phyloP scores from a whole-genome alignment of 2,888 invertebrate species.

The Brachypalpus laphriformis region DNA sequence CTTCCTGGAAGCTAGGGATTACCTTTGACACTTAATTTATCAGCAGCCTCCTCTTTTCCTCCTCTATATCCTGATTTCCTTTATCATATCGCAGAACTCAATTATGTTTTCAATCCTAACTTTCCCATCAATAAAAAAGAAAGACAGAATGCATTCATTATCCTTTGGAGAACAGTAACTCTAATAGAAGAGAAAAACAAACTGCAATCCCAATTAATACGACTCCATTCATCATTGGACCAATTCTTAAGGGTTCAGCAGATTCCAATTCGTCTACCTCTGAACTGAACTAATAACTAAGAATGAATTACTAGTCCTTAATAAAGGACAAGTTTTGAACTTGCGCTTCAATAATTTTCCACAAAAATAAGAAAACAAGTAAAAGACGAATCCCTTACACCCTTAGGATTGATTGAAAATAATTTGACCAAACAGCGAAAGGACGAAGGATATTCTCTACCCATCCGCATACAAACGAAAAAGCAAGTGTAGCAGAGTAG shows the following conservation, averaged over 20 bases:
- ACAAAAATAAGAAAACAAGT: background rate
- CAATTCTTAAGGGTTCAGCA: conserved; percentile 26
- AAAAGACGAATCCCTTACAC: conserved; percentile 1
- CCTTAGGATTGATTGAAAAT: conserved; percentile 49
- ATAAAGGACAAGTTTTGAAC: conserved; percentile 31
- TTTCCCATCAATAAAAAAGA: background rate
- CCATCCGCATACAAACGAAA: background rate
- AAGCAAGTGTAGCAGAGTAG: background rate
- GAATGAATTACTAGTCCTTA: conserved; percentile 43
- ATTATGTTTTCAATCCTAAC: conserved; percentile 14
- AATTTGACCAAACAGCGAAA: conserved; percentile 41
- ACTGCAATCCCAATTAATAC: conserved; percentile 62
- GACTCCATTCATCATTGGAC: conserved; percentile 47
- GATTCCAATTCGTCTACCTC: conserved; percentile 8
- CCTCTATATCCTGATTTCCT: background rate
- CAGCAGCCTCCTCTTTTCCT: background rate
- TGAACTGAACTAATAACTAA: conserved; percentile 29
- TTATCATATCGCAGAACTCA: conserved; percentile 3
- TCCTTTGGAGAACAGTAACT: background rate
- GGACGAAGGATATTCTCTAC: background rate
- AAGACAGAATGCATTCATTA: conserved; percentile 1
- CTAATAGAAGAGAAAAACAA: conserved; percentile 12
- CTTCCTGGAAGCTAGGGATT: background rate
- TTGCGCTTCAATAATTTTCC: conserved; percentile 32
- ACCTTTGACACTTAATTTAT: conserved; percentile 49